Conservation (phyloP, 2,797 vertebrate genomes). For the Aplochiton taeniatus region DNA sequence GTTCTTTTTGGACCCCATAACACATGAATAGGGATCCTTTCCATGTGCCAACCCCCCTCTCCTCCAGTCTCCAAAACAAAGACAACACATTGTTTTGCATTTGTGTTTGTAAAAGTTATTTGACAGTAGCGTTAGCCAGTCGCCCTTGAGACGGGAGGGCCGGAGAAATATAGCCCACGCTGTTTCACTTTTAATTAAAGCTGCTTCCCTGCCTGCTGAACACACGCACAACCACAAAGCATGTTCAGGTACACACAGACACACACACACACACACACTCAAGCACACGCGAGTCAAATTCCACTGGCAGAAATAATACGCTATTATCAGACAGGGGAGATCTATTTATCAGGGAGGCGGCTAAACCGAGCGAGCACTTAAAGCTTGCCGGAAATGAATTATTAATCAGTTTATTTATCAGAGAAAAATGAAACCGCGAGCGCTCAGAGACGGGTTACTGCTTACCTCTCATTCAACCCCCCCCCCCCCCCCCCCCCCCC, state of each 20-base stretch:
- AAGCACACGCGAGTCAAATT: constrained; percentile 14
- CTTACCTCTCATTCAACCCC: neutral
- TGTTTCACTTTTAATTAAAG: constrained; percentile 46
- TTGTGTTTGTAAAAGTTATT: neutral
- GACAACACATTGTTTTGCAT: neutral
- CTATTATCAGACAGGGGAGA: constrained; percentile 31
- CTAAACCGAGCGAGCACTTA: constrained; percentile 17
- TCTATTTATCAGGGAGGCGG: constrained; percentile 25
- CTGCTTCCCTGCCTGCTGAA: constrained; percentile 9
- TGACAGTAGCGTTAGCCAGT: constrained; percentile 8
- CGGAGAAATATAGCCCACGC: neutral
- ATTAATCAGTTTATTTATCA: constrained; percentile 31
- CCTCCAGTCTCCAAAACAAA: neutral
- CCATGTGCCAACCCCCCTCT: too few relatives aligned
- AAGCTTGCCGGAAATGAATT: constrained; percentile 20
- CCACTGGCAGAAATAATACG: constrained; percentile 29
- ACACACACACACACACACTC: neutral
- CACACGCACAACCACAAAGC: constrained; percentile 2
- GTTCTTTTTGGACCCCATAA: too few relatives aligned
- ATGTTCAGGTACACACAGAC: neutral
- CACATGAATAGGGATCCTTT: too few relatives aligned
- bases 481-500: neutral
- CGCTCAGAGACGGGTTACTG: constrained; percentile 14
- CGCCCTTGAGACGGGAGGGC: constrained; percentile 33
- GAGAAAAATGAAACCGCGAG: constrained; percentile 22